Evolutionary conservation across 2,888 invertebrate genomes (phyloP).

Genomic region (Scaeva pyrastri): DNA sequence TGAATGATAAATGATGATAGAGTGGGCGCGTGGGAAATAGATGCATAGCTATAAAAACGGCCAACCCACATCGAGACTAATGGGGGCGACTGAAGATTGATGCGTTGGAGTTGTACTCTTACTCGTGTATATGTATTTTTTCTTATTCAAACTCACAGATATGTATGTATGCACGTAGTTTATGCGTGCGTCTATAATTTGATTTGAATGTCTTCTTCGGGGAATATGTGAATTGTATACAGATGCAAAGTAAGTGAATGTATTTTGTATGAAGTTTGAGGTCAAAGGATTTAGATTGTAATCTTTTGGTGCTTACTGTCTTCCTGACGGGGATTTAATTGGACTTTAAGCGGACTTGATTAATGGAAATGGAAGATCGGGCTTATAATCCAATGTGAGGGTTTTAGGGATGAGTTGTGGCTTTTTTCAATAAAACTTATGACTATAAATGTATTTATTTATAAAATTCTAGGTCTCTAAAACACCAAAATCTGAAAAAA

Average conservation of each 20-base stretch:
- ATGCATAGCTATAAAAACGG: constrained; percentile 29
- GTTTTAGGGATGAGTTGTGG: constrained; percentile 6
- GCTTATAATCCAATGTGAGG: not conserved
- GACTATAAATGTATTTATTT: no score
- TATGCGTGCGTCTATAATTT: constrained; percentile 31
- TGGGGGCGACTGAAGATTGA: constrained; percentile 60
- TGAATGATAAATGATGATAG: constrained; percentile 59
- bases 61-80: constrained; percentile 35
- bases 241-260: constrained; percentile 19
- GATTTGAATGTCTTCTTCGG: constrained; percentile 53
- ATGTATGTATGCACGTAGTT: not conserved
- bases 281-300: constrained; percentile 59
- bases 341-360: constrained; percentile 55
- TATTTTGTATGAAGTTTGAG: constrained; percentile 43
- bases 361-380: constrained; percentile 32
- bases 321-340: constrained; percentile 41
- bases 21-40: constrained; percentile 67
- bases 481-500: no score
- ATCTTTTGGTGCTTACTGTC: constrained; percentile 35
- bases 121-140: no score
- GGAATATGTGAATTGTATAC: constrained; percentile 12
- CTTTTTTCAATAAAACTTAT: constrained; percentile 27
- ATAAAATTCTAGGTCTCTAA: no score
- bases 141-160: no score
- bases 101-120: constrained; percentile 59